Base-by-base conservation (phyloP, 2,888 invertebrate species). In the Merodon equestris region DNA sequence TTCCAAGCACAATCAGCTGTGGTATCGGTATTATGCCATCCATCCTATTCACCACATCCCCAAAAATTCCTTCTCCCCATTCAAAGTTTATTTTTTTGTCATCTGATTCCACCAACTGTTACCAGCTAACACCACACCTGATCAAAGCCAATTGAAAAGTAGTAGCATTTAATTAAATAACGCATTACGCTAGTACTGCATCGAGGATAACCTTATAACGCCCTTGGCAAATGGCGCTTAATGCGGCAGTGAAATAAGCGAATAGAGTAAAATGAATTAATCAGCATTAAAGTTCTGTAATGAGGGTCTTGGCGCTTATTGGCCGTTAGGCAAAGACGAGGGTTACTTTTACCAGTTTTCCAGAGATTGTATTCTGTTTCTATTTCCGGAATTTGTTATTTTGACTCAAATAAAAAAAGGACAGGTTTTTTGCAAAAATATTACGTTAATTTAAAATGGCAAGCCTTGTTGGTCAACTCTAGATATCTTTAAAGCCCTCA, bases 161-260 rank as follows among this genome's bases (percentile, higher is more conserved):
- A 70, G 70, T 70, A 64, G 68, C 45, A 44, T 79, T 79, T 79
- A 73, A 79, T 79, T 79, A 79, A 74, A 68, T 73, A 79, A 47
- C 58, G 73, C 77, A 73, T 73, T 63, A 47, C 76, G 7, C 56
- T 67, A 51, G 67, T 44, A 53, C 45, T 72, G 27, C 27, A 27
- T 7, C 27, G 7, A 27, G 27, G 27, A 27, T 27, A 27, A 27
- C 27, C 27, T 27, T 27, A 4, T 27, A 27, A 27, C 7, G 27
- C 7, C 27, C 27, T 27, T 27, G 27, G 27, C 27, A 60, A 48
- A 56, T 44, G 38, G 9, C 17, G 17, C 27, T 50, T 47, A 34
- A 47, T 45, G 50, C 7, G 12, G 19, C 9, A 47, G n/a, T 9
- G 14, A 9, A 27, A 40, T 2, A 10, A 40, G 2, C 4, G 15